Conservation (phyloP, 2,888 invertebrate genomes). For the Cerceris rybyensis region DNA sequence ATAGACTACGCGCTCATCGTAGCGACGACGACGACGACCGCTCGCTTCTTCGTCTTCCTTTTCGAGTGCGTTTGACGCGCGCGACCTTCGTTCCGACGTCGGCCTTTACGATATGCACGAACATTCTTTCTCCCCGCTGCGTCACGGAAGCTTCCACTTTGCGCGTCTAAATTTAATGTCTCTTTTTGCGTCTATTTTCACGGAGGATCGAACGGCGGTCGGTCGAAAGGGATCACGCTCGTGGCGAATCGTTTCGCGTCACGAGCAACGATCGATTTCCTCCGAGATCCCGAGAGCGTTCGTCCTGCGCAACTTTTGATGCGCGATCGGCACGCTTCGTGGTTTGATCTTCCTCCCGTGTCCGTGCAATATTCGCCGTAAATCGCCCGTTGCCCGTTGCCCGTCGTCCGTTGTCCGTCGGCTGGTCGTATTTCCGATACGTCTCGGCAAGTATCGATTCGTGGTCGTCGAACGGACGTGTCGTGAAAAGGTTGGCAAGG, state of each 20-base stretch:
- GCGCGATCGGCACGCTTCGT: too few species aligned
- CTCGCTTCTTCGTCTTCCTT: background rate
- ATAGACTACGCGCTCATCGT: too few species aligned
- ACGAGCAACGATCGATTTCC: too few species aligned
- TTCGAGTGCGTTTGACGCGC: background rate
- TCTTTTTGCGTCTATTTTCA: conserved; percentile 4
- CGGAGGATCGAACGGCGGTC: background rate
- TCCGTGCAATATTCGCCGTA: too few species aligned
- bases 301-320: too few species aligned
- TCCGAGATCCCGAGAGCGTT: too few species aligned
- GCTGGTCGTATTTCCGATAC: background rate
- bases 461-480: background rate
- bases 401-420: background rate
- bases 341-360: too few species aligned
- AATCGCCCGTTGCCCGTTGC: background rate
- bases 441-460: background rate
- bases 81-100: conserved; percentile 41
- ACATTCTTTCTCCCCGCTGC: background rate
- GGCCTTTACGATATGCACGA: background rate
- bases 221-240: too few species aligned
- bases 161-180: conserved; percentile 46
- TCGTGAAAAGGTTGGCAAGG: background rate
- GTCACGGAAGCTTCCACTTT: conserved; percentile 35
- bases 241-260: too few species aligned
- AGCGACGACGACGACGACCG: too few species aligned